Conservation (phyloP, 2,797 vertebrate species). For the Dipus sagitta region DNA sequence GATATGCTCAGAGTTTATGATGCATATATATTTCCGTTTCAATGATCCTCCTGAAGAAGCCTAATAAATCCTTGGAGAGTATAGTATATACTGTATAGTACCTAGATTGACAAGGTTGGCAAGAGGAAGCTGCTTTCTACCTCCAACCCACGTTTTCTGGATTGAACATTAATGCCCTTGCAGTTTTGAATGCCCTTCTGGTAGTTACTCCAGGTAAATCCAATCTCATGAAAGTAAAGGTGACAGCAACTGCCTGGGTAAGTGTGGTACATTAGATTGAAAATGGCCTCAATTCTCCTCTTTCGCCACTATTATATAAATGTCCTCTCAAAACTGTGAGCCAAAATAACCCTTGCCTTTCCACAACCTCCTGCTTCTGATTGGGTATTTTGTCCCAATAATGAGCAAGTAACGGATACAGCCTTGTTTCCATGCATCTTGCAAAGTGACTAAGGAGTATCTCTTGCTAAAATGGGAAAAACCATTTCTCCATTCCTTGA, state of each 20-base stretch:
- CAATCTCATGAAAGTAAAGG: slow-evolving; percentile 12
- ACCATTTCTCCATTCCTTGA: not conserved
- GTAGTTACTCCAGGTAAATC: not conserved
- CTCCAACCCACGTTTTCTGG: not conserved
- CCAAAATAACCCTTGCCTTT: no score
- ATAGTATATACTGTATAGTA: no score
- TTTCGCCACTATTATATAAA: no score
- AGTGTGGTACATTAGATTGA: not conserved
- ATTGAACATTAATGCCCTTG: not conserved
- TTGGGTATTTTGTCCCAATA: no score
- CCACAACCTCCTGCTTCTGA: no score
- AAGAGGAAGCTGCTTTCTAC: not conserved
- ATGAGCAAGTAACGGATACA: no score
- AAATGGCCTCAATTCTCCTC: not conserved
- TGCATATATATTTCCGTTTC: not conserved
- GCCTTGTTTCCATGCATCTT: not conserved
- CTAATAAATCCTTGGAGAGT: not conserved
- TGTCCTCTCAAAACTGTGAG: no score
- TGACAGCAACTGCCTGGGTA: not conserved
- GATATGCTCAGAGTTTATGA: not conserved
- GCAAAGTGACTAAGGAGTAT: not conserved
- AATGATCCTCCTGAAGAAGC: not conserved
- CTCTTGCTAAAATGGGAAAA: not conserved
- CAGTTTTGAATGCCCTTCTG: not conserved
- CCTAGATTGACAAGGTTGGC: not conserved